Percentiles rank a stretch among this genome's conserved stretches.
Conservation (phyloP, 1,140 invertebrate species). For the Penaeus japonicus region DNA sequence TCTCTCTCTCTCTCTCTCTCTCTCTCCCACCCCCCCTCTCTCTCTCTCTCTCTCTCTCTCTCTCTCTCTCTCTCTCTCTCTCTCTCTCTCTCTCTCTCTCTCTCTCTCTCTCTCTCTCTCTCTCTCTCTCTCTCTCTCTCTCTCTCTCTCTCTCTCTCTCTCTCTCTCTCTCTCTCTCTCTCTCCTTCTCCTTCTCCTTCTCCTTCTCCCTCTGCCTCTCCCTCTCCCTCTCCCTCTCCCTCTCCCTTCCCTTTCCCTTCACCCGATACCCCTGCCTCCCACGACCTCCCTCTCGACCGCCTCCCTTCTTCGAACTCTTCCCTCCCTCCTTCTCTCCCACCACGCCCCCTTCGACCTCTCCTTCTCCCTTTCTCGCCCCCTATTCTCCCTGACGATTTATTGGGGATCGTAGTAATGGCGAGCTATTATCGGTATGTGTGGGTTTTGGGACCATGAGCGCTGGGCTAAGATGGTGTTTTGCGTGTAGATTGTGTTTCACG, state of each 20-base stretch:
- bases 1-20: neutral
- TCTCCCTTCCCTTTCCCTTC: neutral
- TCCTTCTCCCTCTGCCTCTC: neutral
- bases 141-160: neutral
- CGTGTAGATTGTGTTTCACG: too few species aligned
- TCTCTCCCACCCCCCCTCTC: neutral
- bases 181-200: neutral
- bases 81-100: neutral
- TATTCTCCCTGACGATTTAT: too few species aligned
- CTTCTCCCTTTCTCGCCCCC: too few species aligned
- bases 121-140: neutral
- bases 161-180: neutral
- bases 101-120: neutral
- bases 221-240: neutral
- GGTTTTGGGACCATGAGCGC: too few species aligned
- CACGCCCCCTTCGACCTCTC: neutral
- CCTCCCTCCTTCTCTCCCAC: neutral
- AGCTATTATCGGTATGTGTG: too few species aligned
- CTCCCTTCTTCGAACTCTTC: neutral
- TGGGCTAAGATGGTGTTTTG: too few species aligned
- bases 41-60: neutral
- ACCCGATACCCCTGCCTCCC: neutral
- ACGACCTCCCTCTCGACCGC: neutral
- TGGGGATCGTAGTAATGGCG: too few species aligned
- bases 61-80: neutral